Evolutionary conservation across 2,797 vertebrate genomes (phyloP), one percentile per base, ranked within the genome.

Genomic region (Picus viridis): DNA sequence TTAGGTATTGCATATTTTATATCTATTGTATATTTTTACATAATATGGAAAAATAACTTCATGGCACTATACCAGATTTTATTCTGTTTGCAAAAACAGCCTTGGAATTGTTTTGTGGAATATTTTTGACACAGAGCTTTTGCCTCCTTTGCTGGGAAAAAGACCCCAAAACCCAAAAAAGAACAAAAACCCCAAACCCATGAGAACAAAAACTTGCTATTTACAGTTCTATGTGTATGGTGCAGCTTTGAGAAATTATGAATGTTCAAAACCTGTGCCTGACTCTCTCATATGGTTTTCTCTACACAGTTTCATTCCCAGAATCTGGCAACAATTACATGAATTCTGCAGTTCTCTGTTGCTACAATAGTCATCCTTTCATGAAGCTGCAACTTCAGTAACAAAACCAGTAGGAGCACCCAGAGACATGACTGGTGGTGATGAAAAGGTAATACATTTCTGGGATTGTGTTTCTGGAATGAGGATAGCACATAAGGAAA

Each of bases 401-500:
- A 30, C 76, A 70, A 83, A 71, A 86, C 58, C 0, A 2, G 9
- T 56, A 45, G 67, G 45, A 78, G 34, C 19, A n/a, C 30, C 41
- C 34, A 3, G 16, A 80, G 27, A 32, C 15, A 3, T 6, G 22
- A 15, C 24, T 26, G 23, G 26, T 36, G 57, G 12, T 30, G 16
- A 9, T 26, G 69, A 74, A 61, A 67, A 12, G 43, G 56, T 20
- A 45, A 41, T 32, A 2, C 22, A 18, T 53, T 82, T 89, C 36
- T 76, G 61, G 34, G 36, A 7, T 16, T 45, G 10, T 6, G 3
- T 34, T 83, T 65, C 49, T 82, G 56, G 64, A 77, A 49, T 58
- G 76, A 82, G 23, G 36, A 43, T 0, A 30, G 26, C 23, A 9
- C 0, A 0, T 12, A 34, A 0, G 3, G 57, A 58, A 70, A 80